Base-by-base conservation (phyloP, 2,888 invertebrate species). In the Parochlus steinenii region DNA sequence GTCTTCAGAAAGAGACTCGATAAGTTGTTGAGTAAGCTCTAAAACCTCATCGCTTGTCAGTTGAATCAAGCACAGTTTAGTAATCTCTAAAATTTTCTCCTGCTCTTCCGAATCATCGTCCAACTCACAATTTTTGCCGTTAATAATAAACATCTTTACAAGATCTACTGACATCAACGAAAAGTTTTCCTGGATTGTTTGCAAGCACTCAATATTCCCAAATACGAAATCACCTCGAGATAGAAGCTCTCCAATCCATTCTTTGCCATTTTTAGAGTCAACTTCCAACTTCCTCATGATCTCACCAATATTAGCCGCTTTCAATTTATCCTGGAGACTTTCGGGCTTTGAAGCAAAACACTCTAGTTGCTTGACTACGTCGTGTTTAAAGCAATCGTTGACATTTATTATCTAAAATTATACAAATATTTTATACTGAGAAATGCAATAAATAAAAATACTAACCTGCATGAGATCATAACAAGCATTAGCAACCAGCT, bases 141-240 rank as follows among this genome's bases (percentile, higher is more conserved):
- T 14, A 24, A 33, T 31, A 6, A 11, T 28, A 4, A 33, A 10
- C 4, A 29, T 38, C n/a, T 18, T 15, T 15, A 33, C 11, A 7
- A 38, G 16, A 18, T 38, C 23, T 15, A 11, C 14, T 5, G 12
- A 6, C 26, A 10, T 26, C 14, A 6, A n/a, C n/a, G n/a, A n/a
- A 24, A 33, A 41, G 24, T 51, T 47, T 1, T 45, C 38, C 17
- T 39, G 42, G 3, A 54, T 47, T 2, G 50, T 43, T 25, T 48
- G 45, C 3, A 53, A 30, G 25, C 53, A 54, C 37, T 54, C 54
- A 2, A 49, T 48, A 38, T 51, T 54, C 1, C 46, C 49, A 3
- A 49, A 39, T 1, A 48, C 45, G 2, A 48, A 37, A 6, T 33
- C 34, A 1, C 43, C 41, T 4, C 49, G 47, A 29, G 44, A 45